Conservation (phyloP, 2,888 invertebrate genomes). For the Himalopsyche anomala region DNA sequence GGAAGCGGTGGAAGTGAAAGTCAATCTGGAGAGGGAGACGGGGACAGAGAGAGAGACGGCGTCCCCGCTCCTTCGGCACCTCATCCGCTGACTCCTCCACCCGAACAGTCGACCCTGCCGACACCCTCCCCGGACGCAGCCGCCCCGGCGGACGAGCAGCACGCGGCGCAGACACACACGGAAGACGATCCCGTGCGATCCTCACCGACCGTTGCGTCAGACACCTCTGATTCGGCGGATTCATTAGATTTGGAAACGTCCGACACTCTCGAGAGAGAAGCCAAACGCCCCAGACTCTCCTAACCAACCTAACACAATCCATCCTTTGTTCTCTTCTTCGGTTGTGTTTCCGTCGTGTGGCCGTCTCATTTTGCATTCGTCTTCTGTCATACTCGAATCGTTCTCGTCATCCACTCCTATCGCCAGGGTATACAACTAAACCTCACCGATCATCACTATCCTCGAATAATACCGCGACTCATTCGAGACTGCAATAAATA, state of each 20-base stretch:
- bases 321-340: not conserved
- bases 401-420: not conserved
- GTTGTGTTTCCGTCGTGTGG: not conserved
- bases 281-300: conserved; percentile 87
- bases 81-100: conserved; percentile 53
- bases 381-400: not conserved
- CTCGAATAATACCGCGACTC: too few relatives aligned
- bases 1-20: conserved; percentile 65
- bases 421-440: not conserved
- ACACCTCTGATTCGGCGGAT: conserved; percentile 44
- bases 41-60: conserved; percentile 43
- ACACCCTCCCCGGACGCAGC: conserved; percentile 81
- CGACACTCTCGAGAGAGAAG: conserved; percentile 73
- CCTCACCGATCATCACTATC: not conserved
- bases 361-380: not conserved
- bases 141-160: conserved; percentile 79
- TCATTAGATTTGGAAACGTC: not conserved
- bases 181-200: not conserved
- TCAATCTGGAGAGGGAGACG: conserved; percentile 71
- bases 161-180: conserved; percentile 69
- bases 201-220: not conserved
- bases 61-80: conserved; percentile 62
- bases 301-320: conserved; percentile 74
- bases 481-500: too few relatives aligned
- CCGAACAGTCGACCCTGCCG: conserved; percentile 76